phyloP scores from a whole-genome alignment of 2,113 vertebrate species.

The Petrocephalus microphthalmus region DNA sequence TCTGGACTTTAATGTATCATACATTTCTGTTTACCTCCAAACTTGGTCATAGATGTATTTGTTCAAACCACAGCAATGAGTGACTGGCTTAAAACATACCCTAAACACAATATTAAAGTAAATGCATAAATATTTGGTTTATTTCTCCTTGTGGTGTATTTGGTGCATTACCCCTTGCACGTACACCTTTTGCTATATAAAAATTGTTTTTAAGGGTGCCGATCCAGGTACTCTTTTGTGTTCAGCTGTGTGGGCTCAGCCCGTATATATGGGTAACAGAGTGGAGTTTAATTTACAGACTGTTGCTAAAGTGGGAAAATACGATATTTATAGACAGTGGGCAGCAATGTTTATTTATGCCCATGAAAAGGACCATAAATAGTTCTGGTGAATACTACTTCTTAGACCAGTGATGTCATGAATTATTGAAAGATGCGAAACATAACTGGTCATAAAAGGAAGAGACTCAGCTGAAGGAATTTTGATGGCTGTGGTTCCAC shows the following conservation, averaged over 20 bases:
- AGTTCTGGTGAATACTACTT: conserved; percentile 19
- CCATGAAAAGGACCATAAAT: conserved; percentile 8
- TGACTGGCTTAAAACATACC: neutral
- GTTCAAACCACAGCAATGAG: neutral
- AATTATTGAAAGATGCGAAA: conserved; percentile 13
- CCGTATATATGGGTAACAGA: conserved; percentile 15
- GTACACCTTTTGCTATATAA: neutral
- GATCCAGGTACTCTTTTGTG: neutral
- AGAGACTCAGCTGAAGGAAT: neutral
- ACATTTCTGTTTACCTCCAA: neutral
- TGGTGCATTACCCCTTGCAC: neutral
- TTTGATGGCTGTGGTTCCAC: neutral
- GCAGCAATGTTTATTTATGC: conserved; percentile 39
- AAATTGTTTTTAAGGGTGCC: neutral
- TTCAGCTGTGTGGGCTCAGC: neutral
- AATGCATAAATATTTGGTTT: neutral
- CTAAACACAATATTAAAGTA: neutral
- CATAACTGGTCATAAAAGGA: conserved; percentile 15
- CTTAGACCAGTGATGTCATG: conserved; percentile 30
- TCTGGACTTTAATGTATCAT: neutral
- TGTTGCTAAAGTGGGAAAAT: conserved; percentile 26
- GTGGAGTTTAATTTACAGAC: conserved; percentile 22
- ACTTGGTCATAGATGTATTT: neutral
- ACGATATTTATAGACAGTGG: conserved; percentile 32
- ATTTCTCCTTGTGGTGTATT: neutral